Base-by-base conservation (phyloP, 2,797 vertebrate genomes). In the Nasua narica region DNA sequence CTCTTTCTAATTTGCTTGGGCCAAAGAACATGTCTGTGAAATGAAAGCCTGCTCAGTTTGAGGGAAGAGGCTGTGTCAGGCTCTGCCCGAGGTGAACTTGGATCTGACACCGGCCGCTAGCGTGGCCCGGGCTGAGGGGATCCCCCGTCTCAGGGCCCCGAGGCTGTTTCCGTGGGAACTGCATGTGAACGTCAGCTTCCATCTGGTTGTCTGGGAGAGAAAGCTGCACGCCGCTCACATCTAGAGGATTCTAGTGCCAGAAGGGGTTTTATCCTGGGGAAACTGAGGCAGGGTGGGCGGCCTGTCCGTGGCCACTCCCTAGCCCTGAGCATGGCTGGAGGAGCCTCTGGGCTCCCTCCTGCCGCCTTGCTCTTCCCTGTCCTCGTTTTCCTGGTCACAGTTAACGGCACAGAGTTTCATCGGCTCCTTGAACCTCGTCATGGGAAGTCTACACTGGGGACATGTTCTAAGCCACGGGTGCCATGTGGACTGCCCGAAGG, bases 181-280 rank as follows among this genome's bases (percentile, higher is more conserved):
- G 0, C 15, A 5, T 11, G 19, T 3, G 27, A 14, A 35, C 76
- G 52, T 78, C 9, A 8, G 87, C 50, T 12, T 18, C 43, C 23
- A 0, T 18, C 43, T 40, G 50, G 48, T 48, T n/a, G 50, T 87
- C 40, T 40, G 7, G 13, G 32, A 52, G 40, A 82, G 72, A 77
- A 46, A 77, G 37, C 2, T 37, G 0, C 2, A 0, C 2, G 11
- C 9, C 18, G 18, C 60, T 46, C 54, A 10, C 1, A 9, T 23
- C 58, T 67, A 37, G 27, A 32, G 43, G n/a, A 37, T 14, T 48
- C 43, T 21, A 10, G 67, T 11, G 43, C 40, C 7, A 5, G n/a
- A 69, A 56, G 23, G 3, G 72, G 43, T 77, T 92, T 86, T 86
- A 95, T 94, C 72, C 67, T 94, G 50, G 60, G 78, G 95, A 94